Evolutionary conservation across 2,797 vertebrate species (phyloP), one percentile per base, ranked within the genome.

Genomic region (Sebastes glaucus): DNA sequence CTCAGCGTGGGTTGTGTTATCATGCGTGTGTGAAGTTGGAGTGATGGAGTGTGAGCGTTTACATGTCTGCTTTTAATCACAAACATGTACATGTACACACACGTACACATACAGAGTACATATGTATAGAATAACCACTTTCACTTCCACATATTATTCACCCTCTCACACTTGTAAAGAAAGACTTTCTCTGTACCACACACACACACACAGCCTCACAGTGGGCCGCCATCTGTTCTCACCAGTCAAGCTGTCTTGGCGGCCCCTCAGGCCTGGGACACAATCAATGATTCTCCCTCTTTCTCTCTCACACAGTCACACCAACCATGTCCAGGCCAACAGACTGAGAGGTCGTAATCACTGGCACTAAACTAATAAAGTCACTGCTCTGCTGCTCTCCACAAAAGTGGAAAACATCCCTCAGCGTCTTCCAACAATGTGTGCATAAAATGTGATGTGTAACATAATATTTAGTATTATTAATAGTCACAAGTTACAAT

Each of bases 191-290:
- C 11, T 57, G 27, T 38, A 27, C 3, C 32, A 35, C 42, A 55
- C 56, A 65, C 64, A 68, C 61, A 71, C 67, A 61, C 78, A 73
- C 73, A 32, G 46, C 2, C 81, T 11, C 70, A 82, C 69, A 66
- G 81, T 64, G 56, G 78, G 83, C 83, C 46, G 85, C 94, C 92
- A 93, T 95, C 93, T 95, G 93, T 89, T 93, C 89, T 88, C 92
- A 88, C 88, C 88, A 91, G 90, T 92, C 88, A 91, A 90, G 87
- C 89, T 91, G 88, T 87, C 87, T 87, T 93, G 89, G 93, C 92
- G 90, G 84, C 75, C 83, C 83, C 87, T 82, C 76, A 53, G 88
- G 87, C 85, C 81, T 81, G 81, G 70, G 81, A 87, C 64, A 59
- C 89, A 82, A 89, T 90, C 87, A 91, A 52, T 81, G 82, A 73